phyloP scores from a whole-genome alignment of 2,113 vertebrate genomes.

The Trematomus loennbergii region DNA sequence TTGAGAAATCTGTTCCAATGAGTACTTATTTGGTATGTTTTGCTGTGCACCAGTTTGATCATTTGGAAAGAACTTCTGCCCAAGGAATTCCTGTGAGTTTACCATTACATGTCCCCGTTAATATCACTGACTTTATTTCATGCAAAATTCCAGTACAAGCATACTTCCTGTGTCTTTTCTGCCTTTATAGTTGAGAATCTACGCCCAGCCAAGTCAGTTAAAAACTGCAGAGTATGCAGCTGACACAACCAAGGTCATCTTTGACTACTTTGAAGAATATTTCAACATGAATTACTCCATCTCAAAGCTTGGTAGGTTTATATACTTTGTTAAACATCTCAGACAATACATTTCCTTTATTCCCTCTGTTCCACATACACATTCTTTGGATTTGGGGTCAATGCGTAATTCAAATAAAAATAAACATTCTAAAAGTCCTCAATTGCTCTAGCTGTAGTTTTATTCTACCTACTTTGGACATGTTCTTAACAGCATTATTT shows the following conservation, averaged over 20 bases:
- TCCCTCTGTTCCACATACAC: background rate
- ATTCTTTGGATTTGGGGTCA: background rate
- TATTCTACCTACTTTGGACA: background rate
- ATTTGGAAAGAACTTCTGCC: conserved; percentile 67
- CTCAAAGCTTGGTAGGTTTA: conserved; percentile 90
- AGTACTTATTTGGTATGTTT: conserved; percentile 98
- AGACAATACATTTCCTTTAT: background rate
- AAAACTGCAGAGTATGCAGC: conserved; percentile 91
- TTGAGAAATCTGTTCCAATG: conserved; percentile 91
- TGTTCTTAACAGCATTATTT: background rate
- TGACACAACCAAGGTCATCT: conserved; percentile 86
- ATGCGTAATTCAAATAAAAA: background rate
- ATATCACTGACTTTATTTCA: background rate
- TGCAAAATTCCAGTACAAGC: background rate
- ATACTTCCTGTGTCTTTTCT: background rate
- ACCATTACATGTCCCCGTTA: background rate
- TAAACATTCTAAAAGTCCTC: background rate
- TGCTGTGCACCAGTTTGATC: conserved; percentile 89
- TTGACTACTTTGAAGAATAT: conserved; percentile 94
- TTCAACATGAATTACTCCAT: conserved; percentile 92
- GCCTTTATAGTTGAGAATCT: conserved; percentile 89
- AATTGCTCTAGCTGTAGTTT: background rate
- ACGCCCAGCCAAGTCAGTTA: conserved; percentile 90
- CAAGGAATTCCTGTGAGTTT: conserved; percentile 83
- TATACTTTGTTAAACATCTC: background rate